Conservation (phyloP, 2,113 vertebrate species). For the Ptychochromis oligacanthus region DNA sequence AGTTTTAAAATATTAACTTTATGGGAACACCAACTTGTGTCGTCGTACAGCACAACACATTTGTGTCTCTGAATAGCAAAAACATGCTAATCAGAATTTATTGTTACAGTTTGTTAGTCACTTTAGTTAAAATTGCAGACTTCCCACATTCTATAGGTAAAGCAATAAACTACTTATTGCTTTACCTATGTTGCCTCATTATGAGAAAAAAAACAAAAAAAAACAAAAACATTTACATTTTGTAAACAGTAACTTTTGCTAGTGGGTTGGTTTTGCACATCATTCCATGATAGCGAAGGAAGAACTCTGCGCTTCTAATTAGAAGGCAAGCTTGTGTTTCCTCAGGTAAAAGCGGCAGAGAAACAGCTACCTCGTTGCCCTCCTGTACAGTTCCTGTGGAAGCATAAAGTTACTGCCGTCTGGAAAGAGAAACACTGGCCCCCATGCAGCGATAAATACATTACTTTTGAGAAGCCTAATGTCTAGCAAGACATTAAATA, state of each 20-base stretch:
- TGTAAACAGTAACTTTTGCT: background rate
- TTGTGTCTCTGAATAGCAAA: background rate
- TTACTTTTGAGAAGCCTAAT: slow-evolving; percentile 49
- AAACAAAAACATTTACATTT: background rate
- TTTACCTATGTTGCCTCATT: slow-evolving; percentile 3
- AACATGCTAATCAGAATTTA: background rate
- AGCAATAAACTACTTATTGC: background rate
- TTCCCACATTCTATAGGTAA: background rate
- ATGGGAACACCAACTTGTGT: too few species aligned
- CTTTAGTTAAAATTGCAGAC: background rate
- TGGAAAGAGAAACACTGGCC: slow-evolving; percentile 30
- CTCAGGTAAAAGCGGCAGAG: slow-evolving; percentile 25
- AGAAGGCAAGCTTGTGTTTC: slow-evolving; percentile 16
- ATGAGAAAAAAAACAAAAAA: background rate
- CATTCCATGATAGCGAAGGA: slow-evolving; percentile 18
- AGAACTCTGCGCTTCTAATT: slow-evolving; percentile 26
- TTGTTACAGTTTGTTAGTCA: background rate
- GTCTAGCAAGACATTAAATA: slow-evolving; percentile 34
- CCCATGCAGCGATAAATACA: slow-evolving; percentile 41
- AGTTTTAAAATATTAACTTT: background rate
- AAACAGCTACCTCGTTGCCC: slow-evolving; percentile 12
- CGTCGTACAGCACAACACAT: too few species aligned
- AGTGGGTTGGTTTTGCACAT: background rate
- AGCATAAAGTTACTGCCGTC: slow-evolving; percentile 36
- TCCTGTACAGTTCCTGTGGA: slow-evolving; percentile 5